Base-by-base conservation (phyloP, 2,113 vertebrate genomes). In the Hiodon alosoides region DNA sequence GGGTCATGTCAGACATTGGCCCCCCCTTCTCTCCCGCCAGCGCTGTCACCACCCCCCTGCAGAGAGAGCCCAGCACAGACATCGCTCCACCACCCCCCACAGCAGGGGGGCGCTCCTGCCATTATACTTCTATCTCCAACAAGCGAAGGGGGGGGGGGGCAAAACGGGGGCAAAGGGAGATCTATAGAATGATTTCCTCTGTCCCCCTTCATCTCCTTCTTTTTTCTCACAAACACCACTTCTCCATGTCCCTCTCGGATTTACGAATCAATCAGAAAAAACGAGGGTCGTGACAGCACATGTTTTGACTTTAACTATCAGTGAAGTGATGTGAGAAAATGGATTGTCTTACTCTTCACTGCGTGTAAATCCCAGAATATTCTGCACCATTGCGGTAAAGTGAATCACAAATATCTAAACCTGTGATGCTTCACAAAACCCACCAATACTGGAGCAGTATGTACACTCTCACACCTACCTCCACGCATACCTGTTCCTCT, bases 1-100 rank as follows among this genome's bases (percentile, higher is more conserved):
- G 86, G 91, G 90, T 92, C 89, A 84, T 93, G 90, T 93, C 92
- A 95, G 91, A 94, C 91, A 94, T 93, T 90, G 87, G 82, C 93
- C 89, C 90, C 60, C 83, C 87, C 87, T 87, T 89, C 90, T 93
- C 87, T 90, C 85, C 85, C 83, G 79, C 73, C 86, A 89, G 90
- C 89, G 81, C 88, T 92, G 88, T 94, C 90, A 93, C 86, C 86
- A 85, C 84, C 83, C 91, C 85, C 89, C 89, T 83, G 87, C 84
- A 84, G 84, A 83, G 80, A 76, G 81, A 75, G 79, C 89, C 91
- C 91, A 83, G 81, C 83, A 85, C 76, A 90, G 89, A 89, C 88
- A 80, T 90, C 85, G 84, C 86, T 87, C 85, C 85, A 90, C 82
- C 88, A 87, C 89, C 83, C 83, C 84, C 3, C 13, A 80, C 80